Base-by-base conservation (phyloP, 2,888 invertebrate genomes). In the Polylopha cassiicola region DNA sequence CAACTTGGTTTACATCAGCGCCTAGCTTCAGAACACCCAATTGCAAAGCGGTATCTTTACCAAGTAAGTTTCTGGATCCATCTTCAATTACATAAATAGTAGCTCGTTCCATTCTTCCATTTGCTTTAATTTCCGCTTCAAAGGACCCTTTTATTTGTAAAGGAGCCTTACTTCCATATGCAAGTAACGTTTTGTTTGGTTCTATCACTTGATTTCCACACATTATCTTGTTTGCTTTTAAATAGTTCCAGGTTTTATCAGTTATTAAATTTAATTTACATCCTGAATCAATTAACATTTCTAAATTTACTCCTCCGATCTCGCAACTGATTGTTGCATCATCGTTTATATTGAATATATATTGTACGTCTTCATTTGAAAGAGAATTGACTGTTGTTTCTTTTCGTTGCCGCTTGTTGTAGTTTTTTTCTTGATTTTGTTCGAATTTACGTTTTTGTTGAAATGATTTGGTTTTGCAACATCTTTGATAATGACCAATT, bases 241-340 rank as follows among this genome's bases (percentile, higher is more conserved):
- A 13, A 2, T 7, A 13, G 2, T 11, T n/a, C 24, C 13, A 24
- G 1, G 24, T 13, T 13, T 7, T 13, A 2, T 24, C 7, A 3
- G 49, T 32, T 1, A 54, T 41, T 18, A 54, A 21, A 28, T 54
- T 51, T 2, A 16, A n/a, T 24, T 43, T 49, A 11, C 51, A 47
- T 1, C 52, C 50, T 4, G 54, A 54, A 20, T 51, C 52, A 7
- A 52, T 46, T 1, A 54, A 13, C 48, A 54, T 46, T 1, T 49
- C 14, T 7, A 53, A 21, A 23, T 54, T 51, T 13, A 55, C 50
- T 17, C 44, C 45, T 9, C 50, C 54, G 4, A 51, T 31, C 39
- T 43, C 18, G 51, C 47, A 41, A 52, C 53, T 10, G 11, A 50
- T 26, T 39, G 21, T 38, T 3, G 34, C 39, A 18, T 54, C 50